A percentile compares a stretch with the other conserved stretches of the same genome.
Conservation (phyloP, 2,888 invertebrate species). For the Parascotia fuliginaria region DNA sequence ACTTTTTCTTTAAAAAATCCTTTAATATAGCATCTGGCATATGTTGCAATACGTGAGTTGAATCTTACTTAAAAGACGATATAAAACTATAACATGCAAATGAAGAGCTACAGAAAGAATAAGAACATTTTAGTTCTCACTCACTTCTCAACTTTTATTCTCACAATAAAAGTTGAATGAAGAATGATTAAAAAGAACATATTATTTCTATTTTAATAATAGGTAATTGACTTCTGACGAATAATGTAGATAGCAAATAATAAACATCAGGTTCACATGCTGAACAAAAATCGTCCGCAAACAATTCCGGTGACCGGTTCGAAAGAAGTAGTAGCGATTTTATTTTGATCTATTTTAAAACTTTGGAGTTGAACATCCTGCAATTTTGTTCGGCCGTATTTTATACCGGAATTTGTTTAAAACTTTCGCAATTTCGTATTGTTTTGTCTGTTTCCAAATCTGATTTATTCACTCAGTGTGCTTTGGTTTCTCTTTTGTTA, state of each 20-base stretch:
- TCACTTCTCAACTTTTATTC: no score
- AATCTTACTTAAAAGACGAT: no score
- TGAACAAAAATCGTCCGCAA: conserved; percentile 19
- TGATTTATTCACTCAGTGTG: conserved; percentile 27
- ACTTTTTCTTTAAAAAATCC: no score
- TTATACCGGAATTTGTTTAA: conserved; percentile 46
- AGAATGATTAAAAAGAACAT: no score
- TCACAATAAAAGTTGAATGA: no score
- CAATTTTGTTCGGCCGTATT: conserved; percentile 36
- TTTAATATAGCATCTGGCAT: no score
- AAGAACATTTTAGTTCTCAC: no score
- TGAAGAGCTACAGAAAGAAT: no score
- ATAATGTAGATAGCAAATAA: conserved; percentile 15
- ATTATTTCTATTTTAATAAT: conserved; percentile 11
- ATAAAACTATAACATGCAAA: no score
- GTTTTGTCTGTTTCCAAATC: conserved; percentile 44
- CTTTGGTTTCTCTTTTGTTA: conserved; percentile 13
- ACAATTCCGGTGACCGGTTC: conserved; percentile 12
- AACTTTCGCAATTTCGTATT: conserved; percentile 55
- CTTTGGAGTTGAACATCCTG: conserved; percentile 28
- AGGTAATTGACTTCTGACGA: conserved; percentile 9
- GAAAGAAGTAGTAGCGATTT: conserved; percentile 23
- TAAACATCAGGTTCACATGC: conserved; percentile 12
- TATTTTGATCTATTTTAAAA: conserved; percentile 46
- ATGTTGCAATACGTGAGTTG: no score